Conservation (phyloP, 92 coral and sea anemone species). For the Zoanthus gigantus region DNA sequence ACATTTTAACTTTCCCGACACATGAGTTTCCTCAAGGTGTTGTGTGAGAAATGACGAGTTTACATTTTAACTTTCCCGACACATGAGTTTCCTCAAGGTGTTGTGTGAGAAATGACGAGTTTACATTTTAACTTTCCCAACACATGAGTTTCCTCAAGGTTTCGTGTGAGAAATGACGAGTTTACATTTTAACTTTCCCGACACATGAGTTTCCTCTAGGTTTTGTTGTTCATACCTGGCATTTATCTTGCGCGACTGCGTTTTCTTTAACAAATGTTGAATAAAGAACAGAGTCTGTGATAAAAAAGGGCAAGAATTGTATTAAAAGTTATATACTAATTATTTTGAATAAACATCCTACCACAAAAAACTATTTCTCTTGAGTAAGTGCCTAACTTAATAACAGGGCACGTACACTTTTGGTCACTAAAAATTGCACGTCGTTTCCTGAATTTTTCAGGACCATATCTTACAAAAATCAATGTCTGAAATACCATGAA, state of each 20-base stretch:
- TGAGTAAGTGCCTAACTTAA: too few relatives aligned
- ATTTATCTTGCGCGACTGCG: slow-evolving; percentile 73
- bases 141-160: background rate
- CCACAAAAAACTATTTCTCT: background rate
- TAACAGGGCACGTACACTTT: too few relatives aligned
- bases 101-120: background rate
- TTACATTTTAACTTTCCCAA: background rate
- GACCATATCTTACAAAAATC: too few relatives aligned
- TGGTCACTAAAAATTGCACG: too few relatives aligned
- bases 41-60: background rate
- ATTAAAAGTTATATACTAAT: background rate
- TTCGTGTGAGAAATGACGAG: background rate
- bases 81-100: background rate
- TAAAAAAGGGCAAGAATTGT: background rate
- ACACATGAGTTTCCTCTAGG: background rate
- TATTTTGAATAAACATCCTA: background rate
- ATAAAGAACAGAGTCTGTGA: slow-evolving; percentile 85
- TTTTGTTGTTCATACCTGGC: slow-evolving; percentile 69
- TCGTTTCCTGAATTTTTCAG: too few relatives aligned
- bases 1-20: background rate
- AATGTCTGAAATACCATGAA: too few relatives aligned
- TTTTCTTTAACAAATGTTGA: slow-evolving; percentile 80
- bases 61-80: background rate
- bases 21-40: too few relatives aligned
- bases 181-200: background rate